phyloP scores from a whole-genome alignment of 2,888 invertebrate genomes.

The Caenorhabditis auriculariae region DNA sequence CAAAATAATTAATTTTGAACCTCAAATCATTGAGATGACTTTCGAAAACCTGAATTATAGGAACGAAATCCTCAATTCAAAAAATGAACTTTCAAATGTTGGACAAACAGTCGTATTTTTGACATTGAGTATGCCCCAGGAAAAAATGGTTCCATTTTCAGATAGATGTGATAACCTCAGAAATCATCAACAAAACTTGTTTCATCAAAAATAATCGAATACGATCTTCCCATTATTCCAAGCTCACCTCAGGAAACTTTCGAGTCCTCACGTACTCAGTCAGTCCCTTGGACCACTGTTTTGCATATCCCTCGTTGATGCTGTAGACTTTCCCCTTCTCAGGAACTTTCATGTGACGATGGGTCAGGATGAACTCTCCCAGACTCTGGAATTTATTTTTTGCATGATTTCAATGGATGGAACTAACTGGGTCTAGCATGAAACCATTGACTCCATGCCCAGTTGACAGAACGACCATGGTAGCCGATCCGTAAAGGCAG shows the following conservation, averaged over 20 bases:
- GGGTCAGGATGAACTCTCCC: constrained; percentile 78
- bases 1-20: constrained; percentile 66
- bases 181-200: no score
- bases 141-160: no score
- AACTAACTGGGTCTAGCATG: constrained; percentile 73
- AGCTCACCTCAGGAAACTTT: constrained; percentile 69
- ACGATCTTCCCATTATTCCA: no score
- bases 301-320: constrained; percentile 73
- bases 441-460: constrained; percentile 81
- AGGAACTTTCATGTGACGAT: constrained; percentile 81
- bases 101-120: no score
- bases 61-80: no score
- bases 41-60: no score
- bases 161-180: no score
- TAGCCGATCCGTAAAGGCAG: constrained; percentile 92
- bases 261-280: constrained; percentile 70
- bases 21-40: constrained; percentile 11
- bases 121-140: no score
- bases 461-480: constrained; percentile 86
- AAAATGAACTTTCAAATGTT: no score
- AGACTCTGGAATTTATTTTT: constrained; percentile 67
- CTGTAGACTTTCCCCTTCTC: constrained; percentile 85
- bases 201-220: no score
- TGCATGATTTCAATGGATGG: background rate
- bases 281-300: constrained; percentile 72